Conservation (phyloP, 2,888 invertebrate species). For the Bombylius major region DNA sequence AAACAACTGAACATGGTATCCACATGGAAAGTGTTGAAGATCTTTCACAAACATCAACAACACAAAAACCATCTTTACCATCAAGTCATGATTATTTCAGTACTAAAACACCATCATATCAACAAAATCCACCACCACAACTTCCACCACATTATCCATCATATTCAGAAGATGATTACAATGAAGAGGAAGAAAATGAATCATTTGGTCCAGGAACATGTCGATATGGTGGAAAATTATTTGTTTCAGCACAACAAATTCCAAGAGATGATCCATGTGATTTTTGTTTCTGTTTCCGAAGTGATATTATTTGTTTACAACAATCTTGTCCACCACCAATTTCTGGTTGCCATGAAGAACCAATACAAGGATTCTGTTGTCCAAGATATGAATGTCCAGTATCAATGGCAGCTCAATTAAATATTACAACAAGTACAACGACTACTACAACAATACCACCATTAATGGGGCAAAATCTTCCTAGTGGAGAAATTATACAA, state of each 20-base stretch:
- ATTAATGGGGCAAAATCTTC: conserved; percentile 65
- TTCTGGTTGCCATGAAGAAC: conserved; percentile 81
- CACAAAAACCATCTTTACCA: conserved; percentile 3
- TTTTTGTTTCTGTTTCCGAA: conserved; percentile 94
- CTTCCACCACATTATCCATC: conserved; percentile 28
- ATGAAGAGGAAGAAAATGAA: conserved; percentile 54
- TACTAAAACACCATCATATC: conserved; percentile 2
- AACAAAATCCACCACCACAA: conserved; percentile 9
- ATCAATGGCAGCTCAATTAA: conserved; percentile 68
- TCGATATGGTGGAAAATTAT: conserved; percentile 82
- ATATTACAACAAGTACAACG: conserved; percentile 75
- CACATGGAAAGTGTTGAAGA: too few species aligned
- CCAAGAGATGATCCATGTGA: conserved; percentile 90
- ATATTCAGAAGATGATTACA: conserved; percentile 49
- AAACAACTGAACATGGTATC: background rate
- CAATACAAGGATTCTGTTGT: conserved; percentile 88
- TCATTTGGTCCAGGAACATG: conserved; percentile 81
- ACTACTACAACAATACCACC: conserved; percentile 77
- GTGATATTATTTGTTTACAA: conserved; percentile 88
- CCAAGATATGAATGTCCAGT: conserved; percentile 89
- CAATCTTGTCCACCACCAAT: conserved; percentile 93
- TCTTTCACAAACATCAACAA: background rate
- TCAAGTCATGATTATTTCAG: background rate
- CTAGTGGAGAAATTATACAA: conserved; percentile 50
- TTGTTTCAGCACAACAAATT: conserved; percentile 89